Evolutionary conservation across 2,797 vertebrate species (phyloP).

Genomic region (Ptychobarbus kaznakovi): DNA sequence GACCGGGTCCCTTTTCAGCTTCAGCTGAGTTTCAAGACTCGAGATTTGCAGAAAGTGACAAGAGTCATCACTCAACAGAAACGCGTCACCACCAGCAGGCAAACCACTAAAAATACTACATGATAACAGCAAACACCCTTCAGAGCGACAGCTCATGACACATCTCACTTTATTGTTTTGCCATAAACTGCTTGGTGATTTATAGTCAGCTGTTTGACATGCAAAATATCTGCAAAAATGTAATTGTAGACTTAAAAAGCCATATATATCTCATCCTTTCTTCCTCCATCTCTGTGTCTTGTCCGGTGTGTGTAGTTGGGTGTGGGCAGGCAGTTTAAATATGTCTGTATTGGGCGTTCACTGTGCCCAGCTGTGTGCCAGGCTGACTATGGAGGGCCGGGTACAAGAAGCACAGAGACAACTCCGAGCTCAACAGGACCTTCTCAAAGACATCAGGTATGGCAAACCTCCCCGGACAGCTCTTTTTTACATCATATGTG

Average conservation of each 20-base stretch:
- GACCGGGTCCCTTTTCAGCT: constrained; percentile 76
- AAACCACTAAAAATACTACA: constrained; percentile 7
- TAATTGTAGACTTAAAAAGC: not conserved
- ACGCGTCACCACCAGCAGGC: constrained; percentile 75
- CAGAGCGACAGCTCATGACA: too few species aligned
- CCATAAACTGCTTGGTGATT: not conserved
- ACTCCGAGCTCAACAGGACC: constrained; percentile 73
- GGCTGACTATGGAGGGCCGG: constrained; percentile 79
- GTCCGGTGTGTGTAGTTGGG: constrained; percentile 61
- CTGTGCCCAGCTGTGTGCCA: constrained; percentile 80
- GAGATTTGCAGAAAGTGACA: constrained; percentile 73
- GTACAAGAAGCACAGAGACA: constrained; percentile 76
- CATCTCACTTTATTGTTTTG: not conserved
- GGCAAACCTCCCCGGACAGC: not conserved
- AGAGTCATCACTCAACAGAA: constrained; percentile 75
- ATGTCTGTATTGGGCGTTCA: constrained; percentile 77
- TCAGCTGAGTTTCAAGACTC: constrained; percentile 77
- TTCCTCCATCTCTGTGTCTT: constrained; percentile 20
- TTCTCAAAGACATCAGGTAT: constrained; percentile 77
- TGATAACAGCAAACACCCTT: not conserved
- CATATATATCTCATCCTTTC: not conserved
- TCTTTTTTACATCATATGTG: not conserved
- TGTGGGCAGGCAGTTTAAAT: constrained; percentile 72
- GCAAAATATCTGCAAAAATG: not conserved
- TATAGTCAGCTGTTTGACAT: not conserved